Evolutionary conservation across 1,140 invertebrate species (phyloP), one percentile per base, ranked within the genome.

Genomic region (Bemisia tabaci): DNA sequence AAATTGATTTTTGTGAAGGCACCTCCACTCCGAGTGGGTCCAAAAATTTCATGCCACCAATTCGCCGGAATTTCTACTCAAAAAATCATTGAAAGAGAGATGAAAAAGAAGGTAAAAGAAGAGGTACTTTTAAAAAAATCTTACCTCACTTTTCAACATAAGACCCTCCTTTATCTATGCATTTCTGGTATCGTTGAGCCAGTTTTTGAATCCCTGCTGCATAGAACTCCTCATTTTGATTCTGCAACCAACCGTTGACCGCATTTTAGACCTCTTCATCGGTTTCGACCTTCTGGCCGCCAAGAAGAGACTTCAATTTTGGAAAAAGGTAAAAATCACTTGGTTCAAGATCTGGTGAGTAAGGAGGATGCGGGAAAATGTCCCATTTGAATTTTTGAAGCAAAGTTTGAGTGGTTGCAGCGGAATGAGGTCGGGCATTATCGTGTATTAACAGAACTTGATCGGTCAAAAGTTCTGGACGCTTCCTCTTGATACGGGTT

Each of bases 401-500:
- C 23, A 69, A 60, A 1, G 67, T 58, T 23, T 68, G 39, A 26
- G 72, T 74, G 33, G 60, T 1, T 23, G 24, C 22, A 58, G 70
- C 68, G 33, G 67, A 65, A 66, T 78, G 72, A 23, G 72, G 73
- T 26, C 70, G 67, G 22, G 75, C 73, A 64, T 78, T 78, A 70
- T 78, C 75, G 65, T 77, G 72, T 22, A 72, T 64, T 12, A 74
- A 64, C 39, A 70, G 62, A 22, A 74, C 65, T 68, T 64, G n/a
- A n/a, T n/a, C n/a, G n/a, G n/a, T n/a, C n/a, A n/a, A n/a, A n/a
- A n/a, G n/a, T n/a, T n/a, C n/a, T n/a, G n/a, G n/a, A n/a, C n/a
- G n/a, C n/a, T n/a, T n/a, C n/a, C n/a, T n/a, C n/a, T n/a, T n/a
- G n/a, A n/a, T n/a, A n/a, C n/a, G n/a, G n/a, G n/a, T n/a, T n/a